These are phyloP conservation scores for Paramormyrops hopkinsi DNA, from an alignment of 2,797 vertebrate genomes.

Conservation along the genomic window DNA sequence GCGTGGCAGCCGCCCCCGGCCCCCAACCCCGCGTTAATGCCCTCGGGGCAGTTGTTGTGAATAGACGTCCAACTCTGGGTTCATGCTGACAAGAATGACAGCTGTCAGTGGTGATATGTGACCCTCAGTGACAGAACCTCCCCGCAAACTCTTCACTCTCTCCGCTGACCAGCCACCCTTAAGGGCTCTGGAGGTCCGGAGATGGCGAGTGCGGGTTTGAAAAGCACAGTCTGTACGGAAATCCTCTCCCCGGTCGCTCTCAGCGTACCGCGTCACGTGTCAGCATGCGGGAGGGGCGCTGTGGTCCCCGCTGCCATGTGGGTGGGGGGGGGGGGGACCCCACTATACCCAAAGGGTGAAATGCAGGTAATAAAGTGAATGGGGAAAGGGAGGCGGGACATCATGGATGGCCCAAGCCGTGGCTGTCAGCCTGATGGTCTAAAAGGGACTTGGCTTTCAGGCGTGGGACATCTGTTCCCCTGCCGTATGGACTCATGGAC, in stretches of 20 bases:
- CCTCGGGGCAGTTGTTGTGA: neutral
- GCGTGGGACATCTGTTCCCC: neutral
- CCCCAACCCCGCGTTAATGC: neutral
- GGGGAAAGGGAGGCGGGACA: neutral
- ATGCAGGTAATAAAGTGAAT: neutral
- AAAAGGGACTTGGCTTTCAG: neutral
- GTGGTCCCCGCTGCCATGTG: neutral
- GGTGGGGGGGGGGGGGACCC: neutral
- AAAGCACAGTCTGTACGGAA: neutral
- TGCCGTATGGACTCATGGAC: constrained; percentile 3
- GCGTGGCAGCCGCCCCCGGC: neutral
- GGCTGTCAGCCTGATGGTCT: neutral
- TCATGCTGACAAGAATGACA: neutral
- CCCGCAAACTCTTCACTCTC: neutral
- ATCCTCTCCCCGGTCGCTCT: neutral
- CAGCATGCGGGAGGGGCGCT: neutral
- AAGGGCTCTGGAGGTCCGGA: neutral
- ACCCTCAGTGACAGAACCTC: neutral
- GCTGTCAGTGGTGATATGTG: neutral
- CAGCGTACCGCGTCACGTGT: neutral
- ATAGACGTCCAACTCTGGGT: neutral
- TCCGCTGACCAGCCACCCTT: neutral
- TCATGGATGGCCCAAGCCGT: neutral
- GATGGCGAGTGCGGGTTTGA: neutral
- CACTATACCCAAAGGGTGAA: neutral